Evolutionary conservation across 2,888 invertebrate species (phyloP), one percentile per base, ranked within the genome.

Genomic region (Orchesella flavescens): DNA sequence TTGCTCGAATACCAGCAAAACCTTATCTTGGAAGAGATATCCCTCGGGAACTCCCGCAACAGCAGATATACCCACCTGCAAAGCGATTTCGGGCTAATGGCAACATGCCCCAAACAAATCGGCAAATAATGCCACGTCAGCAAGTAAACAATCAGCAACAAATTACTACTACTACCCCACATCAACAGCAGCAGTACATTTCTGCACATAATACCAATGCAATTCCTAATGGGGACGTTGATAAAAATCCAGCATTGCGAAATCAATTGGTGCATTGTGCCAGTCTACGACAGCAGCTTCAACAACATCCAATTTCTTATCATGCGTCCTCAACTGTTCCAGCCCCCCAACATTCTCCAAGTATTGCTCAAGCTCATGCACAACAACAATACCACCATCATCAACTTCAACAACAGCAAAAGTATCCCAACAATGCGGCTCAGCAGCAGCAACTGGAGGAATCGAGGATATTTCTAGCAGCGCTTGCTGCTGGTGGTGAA

Each of bases 1-100:
- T 83, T n/a, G 83, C 77, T 3, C 72, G 68, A 83, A 68, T 83
- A n/a, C 77, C 72, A 0, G 77, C 83, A 19, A 43, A 77, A 17
- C 83, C 83, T n/a, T 72, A 57, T 13, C 43, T 77, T 0, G 10
- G 66, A 13, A 55, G 68, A 68, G 69, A 76, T 49, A 15, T 63
- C 7, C 55, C 72, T 21, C 71, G 15, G 13, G 66, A 77, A 19
- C 61, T 59, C 13, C 79, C 66, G 5, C 65, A 49, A 49, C 74
- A 61, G 1, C 55, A 46, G 5, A 12, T 81, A 15, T 66, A 75
- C 17, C 75, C 81, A 1, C 71, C 82, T 34, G 76, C 82, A 7
- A 82, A 82, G 21, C 49, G 82, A 19, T 82, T 75, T 12, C 76
- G 76, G 65, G 13, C 76, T 4, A 23, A 68, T 1, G 44, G 7